These are phyloP conservation scores for Caenorhabditis sp. DNA, from an alignment of 2,888 invertebrate genomes.

Conservation along the genomic window DNA sequence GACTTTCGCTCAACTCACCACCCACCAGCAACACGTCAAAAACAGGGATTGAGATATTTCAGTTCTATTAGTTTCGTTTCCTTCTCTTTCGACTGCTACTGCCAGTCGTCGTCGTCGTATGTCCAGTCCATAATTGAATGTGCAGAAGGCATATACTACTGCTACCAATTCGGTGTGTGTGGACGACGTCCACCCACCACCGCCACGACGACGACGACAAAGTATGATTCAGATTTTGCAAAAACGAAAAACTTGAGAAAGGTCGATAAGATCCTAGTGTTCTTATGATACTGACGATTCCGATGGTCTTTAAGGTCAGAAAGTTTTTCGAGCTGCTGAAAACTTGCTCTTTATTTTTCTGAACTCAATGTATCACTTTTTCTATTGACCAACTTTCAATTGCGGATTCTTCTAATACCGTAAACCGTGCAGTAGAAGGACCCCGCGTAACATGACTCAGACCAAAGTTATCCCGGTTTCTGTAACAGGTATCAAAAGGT, in stretches of 20 bases:
- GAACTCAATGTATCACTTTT: no score
- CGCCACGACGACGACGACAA: neutral
- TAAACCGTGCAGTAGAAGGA: no score
- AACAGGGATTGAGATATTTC: slow-evolving; percentile 32
- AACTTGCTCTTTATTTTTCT: no score
- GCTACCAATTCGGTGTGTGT: slow-evolving; percentile 6
- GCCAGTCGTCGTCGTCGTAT: neutral
- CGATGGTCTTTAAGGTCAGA: no score
- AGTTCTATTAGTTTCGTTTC: slow-evolving; percentile 16
- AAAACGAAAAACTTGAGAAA: neutral
- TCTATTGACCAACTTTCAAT: no score
- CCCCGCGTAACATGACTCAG: no score
- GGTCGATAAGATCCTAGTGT: no score
- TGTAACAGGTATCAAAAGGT: no score
- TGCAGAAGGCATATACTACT: slow-evolving; percentile 15
- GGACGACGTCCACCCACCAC: neutral
- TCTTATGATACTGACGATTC: no score
- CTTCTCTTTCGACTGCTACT: neutral
- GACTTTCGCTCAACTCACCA: neutral
- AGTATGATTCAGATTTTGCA: neutral
- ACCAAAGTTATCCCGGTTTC: no score
- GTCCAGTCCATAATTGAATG: slow-evolving; percentile 53
- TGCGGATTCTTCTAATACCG: no score
- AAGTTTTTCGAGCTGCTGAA: no score
- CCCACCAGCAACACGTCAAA: slow-evolving; percentile 26